These are phyloP conservation scores for Entomobrya proxima DNA, from an alignment of 2,888 invertebrate genomes.

Conservation along the genomic window DNA sequence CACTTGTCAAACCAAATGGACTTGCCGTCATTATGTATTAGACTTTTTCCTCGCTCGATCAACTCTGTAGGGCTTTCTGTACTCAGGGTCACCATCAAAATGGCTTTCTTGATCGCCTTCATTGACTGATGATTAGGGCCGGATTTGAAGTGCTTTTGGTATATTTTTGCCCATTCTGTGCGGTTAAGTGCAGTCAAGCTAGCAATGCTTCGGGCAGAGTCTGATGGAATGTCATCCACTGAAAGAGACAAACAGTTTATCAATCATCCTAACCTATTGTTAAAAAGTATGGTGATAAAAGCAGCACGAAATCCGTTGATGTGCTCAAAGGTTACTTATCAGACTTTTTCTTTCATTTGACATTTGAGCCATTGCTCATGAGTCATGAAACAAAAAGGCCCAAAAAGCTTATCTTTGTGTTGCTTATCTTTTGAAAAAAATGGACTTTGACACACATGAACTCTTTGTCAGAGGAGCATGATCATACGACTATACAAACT, in stretches of 20 bases:
- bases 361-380: not conserved
- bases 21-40: conserved; percentile 78
- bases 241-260: not conserved
- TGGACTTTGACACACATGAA: conserved; percentile 20
- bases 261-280: not conserved
- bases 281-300: no score
- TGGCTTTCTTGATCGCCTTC: conserved; percentile 77
- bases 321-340: no score
- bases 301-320: no score
- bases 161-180: conserved; percentile 78
- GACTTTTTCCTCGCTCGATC: conserved; percentile 76
- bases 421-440: not conserved
- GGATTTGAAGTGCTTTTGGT: conserved; percentile 77
- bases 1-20: conserved; percentile 79
- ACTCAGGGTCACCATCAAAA: conserved; percentile 78
- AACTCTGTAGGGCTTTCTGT: conserved; percentile 72
- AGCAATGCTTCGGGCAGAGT: conserved; percentile 77
- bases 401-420: not conserved
- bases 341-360: not conserved
- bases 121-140: conserved; percentile 78
- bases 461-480: not conserved
- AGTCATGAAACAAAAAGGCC: not conserved
- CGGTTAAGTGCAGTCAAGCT: conserved; percentile 78
- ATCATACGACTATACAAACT: conserved; percentile 11
- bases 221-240: conserved; percentile 68